Percentiles rank a stretch among this genome's conserved stretches.
Conservation (phyloP, 2,888 invertebrate species). For the Craniophora ligustri region DNA sequence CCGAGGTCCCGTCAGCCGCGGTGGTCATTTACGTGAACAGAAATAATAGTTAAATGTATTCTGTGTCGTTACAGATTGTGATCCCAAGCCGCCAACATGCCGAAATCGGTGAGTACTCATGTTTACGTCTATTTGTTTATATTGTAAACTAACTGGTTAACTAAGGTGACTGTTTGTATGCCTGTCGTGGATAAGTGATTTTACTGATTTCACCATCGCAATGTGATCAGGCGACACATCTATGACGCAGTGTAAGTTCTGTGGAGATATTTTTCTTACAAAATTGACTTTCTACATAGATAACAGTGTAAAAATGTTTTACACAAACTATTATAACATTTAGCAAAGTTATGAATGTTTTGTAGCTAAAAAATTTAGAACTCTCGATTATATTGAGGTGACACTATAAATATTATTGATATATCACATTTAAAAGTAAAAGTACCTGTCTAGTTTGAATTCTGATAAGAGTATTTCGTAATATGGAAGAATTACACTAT, state of each 20-base stretch:
- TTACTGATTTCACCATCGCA: constrained; percentile 81
- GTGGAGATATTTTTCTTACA: constrained; percentile 39
- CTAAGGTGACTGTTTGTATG: constrained; percentile 9
- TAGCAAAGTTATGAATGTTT: constrained; percentile 3
- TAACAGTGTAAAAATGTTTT: constrained; percentile 18
- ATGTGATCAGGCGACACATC: constrained; percentile 73
- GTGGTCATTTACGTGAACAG: constrained; percentile 64
- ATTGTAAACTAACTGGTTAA: constrained; percentile 16
- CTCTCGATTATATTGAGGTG: constrained; percentile 23
- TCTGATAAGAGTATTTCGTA: constrained; percentile 48
- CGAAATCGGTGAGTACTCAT: constrained; percentile 89
- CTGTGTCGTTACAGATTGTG: constrained; percentile 81
- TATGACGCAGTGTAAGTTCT: constrained; percentile 63
- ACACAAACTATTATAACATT: constrained; percentile 9
- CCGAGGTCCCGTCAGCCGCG: constrained; percentile 62
- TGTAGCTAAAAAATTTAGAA: constrained; percentile 3
- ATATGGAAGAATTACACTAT: constrained; percentile 35
- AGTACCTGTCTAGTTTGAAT: constrained; percentile 29
- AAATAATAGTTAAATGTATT: constrained; percentile 65
- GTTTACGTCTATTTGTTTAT: constrained; percentile 53
- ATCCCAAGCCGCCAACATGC: constrained; percentile 88
- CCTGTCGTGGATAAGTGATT: constrained; percentile 63
- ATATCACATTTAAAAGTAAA: constrained; percentile 47
- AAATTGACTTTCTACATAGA: constrained; percentile 39
- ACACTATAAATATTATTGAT: constrained; percentile 36